Evolutionary conservation across 2,113 vertebrate species (phyloP), one percentile per base, ranked within the genome.

Genomic region (Chascanopsetta lugubris): DNA sequence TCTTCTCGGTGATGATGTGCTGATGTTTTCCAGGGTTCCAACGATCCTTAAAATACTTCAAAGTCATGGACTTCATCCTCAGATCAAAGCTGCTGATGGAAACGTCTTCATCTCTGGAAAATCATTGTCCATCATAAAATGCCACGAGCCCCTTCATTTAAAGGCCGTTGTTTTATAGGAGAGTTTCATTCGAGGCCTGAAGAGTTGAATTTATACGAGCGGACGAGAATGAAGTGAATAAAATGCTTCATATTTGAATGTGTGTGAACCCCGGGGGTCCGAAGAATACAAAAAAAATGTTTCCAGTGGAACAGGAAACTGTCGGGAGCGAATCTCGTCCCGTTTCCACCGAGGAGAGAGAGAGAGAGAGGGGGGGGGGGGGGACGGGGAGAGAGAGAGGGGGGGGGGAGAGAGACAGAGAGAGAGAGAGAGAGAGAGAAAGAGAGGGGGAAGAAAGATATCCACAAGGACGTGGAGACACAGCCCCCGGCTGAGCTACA

Each of bases 391-490:
- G 7, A 4, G 1, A 2, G 25, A 15, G 1, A 3, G 6, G 1
- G 20, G 6, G n/a, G 27, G 17, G 3, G 7, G 9, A 7, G 22
- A 36, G 24, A 25, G 45, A 34, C n/a, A 11, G 8, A 9, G 25
- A 21, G 27, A 27, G 36, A 47, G 15, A 30, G 30, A 53, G 36
- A 25, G 55, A 17, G 5, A 47, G 62, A 69, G 58, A 53, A 67
- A 32, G 59, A 53, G 64, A 32, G 59, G 40, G 12, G 53, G 46
- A 65, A 54, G 61, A 76, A 71, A 53, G 42, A 69, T 50, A 67
- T 79, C 64, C 64, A 57, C 51, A 45, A 71, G 69, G 65, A 79
- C 53, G 40, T 34, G 7, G 45, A 69, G 40, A 55, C 11, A 13
- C 34, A 24, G 74, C 61, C 73, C 12, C 10, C 40, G 61, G 69